phyloP scores from a whole-genome alignment of 2,888 invertebrate species.

The Acronicta psi region DNA sequence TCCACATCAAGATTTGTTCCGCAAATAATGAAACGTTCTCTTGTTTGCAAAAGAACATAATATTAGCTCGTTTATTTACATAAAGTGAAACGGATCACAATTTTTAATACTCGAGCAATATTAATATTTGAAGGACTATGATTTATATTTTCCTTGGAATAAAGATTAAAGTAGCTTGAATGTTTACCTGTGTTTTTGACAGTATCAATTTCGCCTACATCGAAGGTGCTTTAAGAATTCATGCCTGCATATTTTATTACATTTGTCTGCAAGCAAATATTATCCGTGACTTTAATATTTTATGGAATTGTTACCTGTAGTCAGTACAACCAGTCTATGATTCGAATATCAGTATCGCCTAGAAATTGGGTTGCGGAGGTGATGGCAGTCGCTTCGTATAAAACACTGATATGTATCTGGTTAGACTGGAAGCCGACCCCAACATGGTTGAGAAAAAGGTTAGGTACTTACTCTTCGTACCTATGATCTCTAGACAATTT shows the following conservation, averaged over 20 bases:
- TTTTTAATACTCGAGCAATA: slow-evolving; percentile 30
- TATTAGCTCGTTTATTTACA: slow-evolving; percentile 48
- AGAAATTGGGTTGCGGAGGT: too few species aligned
- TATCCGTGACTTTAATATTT: slow-evolving; percentile 25
- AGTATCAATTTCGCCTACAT: slow-evolving; percentile 33
- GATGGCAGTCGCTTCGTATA: too few species aligned
- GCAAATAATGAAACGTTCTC: slow-evolving; percentile 32
- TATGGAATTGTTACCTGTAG: neutral
- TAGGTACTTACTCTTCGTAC: too few species aligned
- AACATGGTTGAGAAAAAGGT: too few species aligned
- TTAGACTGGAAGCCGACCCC: too few species aligned
- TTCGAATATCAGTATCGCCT: too few species aligned
- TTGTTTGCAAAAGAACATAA: slow-evolving; percentile 47
- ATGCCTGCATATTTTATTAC: slow-evolving; percentile 21
- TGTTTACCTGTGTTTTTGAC: slow-evolving; percentile 7
- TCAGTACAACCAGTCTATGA: too few species aligned
- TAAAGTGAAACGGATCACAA: slow-evolving; percentile 34
- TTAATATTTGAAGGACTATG: neutral
- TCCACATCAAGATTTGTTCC: slow-evolving; percentile 21
- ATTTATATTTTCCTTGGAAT: neutral
- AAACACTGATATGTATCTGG: too few species aligned
- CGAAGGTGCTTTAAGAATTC: slow-evolving; percentile 10
- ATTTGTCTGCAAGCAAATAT: slow-evolving; percentile 21
- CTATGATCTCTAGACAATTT: too few species aligned
- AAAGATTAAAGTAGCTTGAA: neutral